phyloP scores from a whole-genome alignment of 1,140 invertebrate genomes.

The Luehdorfia chinensis region DNA sequence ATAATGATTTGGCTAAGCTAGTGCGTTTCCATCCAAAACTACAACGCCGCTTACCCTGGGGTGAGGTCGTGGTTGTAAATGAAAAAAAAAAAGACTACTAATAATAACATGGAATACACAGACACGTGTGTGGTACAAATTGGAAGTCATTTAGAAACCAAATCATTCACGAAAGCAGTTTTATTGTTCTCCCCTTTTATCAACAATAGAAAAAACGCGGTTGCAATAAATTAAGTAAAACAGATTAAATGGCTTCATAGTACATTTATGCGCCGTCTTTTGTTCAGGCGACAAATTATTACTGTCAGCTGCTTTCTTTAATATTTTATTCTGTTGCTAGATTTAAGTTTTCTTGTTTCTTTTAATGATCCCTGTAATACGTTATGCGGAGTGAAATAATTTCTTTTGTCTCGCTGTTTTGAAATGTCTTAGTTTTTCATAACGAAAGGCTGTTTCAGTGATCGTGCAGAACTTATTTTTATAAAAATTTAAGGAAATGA shows the following conservation, averaged over 20 bases:
- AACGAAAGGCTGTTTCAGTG: too few relatives aligned
- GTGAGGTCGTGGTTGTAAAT: too few relatives aligned
- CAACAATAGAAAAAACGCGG: slow-evolving; percentile 18
- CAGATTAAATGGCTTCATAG: slow-evolving; percentile 32
- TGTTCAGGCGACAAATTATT: slow-evolving; percentile 22
- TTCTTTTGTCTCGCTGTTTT: too few relatives aligned
- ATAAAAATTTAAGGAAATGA: too few relatives aligned
- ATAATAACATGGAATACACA: too few relatives aligned
- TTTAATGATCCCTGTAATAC: neutral
- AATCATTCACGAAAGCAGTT: slow-evolving; percentile 33
- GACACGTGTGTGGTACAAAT: too few relatives aligned
- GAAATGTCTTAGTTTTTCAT: too few relatives aligned
- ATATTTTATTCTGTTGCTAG: slow-evolving; percentile 5
- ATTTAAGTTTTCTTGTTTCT: neutral
- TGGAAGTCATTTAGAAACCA: slow-evolving; percentile 19
- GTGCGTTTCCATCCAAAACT: too few relatives aligned
- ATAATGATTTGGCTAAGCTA: too few relatives aligned
- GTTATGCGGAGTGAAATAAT: neutral
- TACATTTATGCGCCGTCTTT: slow-evolving; percentile 23
- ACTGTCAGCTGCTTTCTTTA: slow-evolving; percentile 22
- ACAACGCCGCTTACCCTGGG: too few relatives aligned
- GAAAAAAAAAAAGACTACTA: too few relatives aligned
- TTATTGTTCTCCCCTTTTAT: slow-evolving; percentile 30
- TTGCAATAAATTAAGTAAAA: slow-evolving; percentile 18
- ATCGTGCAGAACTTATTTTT: too few relatives aligned